These are phyloP conservation scores for Ataeniobius toweri DNA, from an alignment of 2,797 vertebrate species.

Conservation along the genomic window DNA sequence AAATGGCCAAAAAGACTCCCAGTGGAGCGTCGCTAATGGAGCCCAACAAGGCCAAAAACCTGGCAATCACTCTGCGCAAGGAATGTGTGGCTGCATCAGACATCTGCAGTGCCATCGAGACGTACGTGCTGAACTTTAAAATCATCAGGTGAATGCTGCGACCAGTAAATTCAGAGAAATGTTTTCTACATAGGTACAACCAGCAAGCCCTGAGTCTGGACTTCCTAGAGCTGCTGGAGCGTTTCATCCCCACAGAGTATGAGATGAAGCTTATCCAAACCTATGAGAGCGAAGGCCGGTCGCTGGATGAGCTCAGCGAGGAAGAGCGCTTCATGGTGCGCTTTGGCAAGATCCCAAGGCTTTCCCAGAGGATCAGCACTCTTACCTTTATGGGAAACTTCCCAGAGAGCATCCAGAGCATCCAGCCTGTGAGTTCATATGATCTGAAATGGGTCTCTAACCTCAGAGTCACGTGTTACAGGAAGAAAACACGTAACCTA, in stretches of 20 bases:
- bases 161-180: not conserved
- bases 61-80: slow-evolving; percentile 94
- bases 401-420: slow-evolving; percentile 83
- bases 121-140: slow-evolving; percentile 32
- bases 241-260: slow-evolving; percentile 90
- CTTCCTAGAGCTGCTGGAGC: slow-evolving; percentile 92
- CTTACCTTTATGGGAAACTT: slow-evolving; percentile 96
- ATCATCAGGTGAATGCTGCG: not conserved
- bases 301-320: slow-evolving; percentile 85
- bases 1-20: slow-evolving; percentile 81
- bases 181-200: slow-evolving; percentile 81
- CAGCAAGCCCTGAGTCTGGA: slow-evolving; percentile 87
- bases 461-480: not conserved
- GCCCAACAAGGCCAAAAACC: slow-evolving; percentile 93
- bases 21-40: slow-evolving; percentile 89
- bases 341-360: slow-evolving; percentile 89
- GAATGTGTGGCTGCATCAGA: slow-evolving; percentile 83
- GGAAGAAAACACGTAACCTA: not conserved
- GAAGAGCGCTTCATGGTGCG: slow-evolving; percentile 94
- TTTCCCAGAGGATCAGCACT: slow-evolving; percentile 86
- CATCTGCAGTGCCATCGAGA: slow-evolving; percentile 92
- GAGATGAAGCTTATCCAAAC: slow-evolving; percentile 86
- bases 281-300: slow-evolving; percentile 84
- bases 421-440: slow-evolving; percentile 84
- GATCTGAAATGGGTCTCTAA: not conserved